Evolutionary conservation across 2,888 invertebrate genomes (phyloP), one percentile per base, ranked within the genome.

Genomic region (Aromia moschata): DNA sequence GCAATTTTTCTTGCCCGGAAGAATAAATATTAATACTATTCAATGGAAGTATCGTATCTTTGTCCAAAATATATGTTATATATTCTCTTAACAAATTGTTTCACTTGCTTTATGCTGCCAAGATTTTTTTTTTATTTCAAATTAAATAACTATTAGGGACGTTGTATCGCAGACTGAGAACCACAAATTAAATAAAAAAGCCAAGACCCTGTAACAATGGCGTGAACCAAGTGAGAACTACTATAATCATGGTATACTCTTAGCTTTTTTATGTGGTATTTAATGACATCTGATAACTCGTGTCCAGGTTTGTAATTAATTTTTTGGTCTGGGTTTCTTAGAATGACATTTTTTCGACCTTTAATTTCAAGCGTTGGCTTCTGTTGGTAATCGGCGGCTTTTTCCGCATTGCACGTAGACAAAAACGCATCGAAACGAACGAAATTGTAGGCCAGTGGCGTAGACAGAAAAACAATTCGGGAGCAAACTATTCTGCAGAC

Each of bases 241-340:
- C 64, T 60, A 60, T 64, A 60, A 64, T 64, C 53, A 60, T n/a
- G n/a, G 43, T 53, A 56, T 38, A 41, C 54, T 60, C 60, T 64
- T 45, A 25, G 36, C 41, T 38, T 44, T 37, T 60, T 57, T 55
- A 49, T 44, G 45, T 11, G 14, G n/a, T 15, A 33, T 30, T 15
- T 49, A 36, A 20, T 25, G 49, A 33, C 14, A 25, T 11, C 25
- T 20, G 25, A 37, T 20, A n/a, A 16, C 49, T 15, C n/a, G 12
- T 7, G n/a, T 20, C 17, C 11, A 25, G 56, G 56, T 56, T 56
- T 15, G 49, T 58, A 60, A 58, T 58, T 54, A 58, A 40, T 49
- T 58, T 63, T 55, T 60, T 63, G 43, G 11, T 51, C 33, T 18
- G 31, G 20, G 20, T 43, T 47, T 43, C 40, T 17, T 33, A 2